A percentile compares a stretch with the other conserved stretches of the same genome.
Conservation (phyloP, 1,140 invertebrate species). For the Heliconius eleuchia region DNA sequence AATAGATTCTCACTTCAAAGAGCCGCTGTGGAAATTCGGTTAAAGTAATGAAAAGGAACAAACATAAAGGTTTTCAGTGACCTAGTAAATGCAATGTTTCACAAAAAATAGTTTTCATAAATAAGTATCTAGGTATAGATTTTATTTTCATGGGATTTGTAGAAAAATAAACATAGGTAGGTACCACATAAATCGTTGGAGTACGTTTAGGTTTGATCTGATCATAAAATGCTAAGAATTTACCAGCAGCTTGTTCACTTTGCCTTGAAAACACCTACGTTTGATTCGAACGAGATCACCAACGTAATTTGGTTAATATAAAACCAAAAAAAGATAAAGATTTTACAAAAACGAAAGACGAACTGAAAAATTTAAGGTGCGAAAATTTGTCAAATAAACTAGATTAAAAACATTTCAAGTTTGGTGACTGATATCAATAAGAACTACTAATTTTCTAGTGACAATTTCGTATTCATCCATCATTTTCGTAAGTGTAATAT, state of each 20-base stretch:
- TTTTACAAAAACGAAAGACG: too few species aligned
- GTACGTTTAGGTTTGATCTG: not conserved
- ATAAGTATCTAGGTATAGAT: not conserved
- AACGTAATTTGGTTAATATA: not conserved
- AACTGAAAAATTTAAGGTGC: too few species aligned
- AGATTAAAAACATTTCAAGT: too few species aligned
- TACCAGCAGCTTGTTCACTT: not conserved
- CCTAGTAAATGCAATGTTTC: slow-evolving; percentile 48
- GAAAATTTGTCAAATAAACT: too few species aligned
- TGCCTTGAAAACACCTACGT: slow-evolving; percentile 1
- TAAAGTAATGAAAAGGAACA: slow-evolving; percentile 67
- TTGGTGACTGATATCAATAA: not conserved
- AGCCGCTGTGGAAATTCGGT: slow-evolving; percentile 60
- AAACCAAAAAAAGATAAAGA: not conserved
- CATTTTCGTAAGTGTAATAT: not conserved
- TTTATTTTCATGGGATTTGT: too few species aligned
- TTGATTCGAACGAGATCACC: not conserved
- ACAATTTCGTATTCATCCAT: not conserved
- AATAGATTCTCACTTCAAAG: slow-evolving; percentile 68
- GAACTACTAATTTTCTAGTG: not conserved
- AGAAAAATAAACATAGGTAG: not conserved
- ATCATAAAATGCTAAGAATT: slow-evolving; percentile 6
- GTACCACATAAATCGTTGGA: not conserved
- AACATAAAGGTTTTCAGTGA: slow-evolving; percentile 57
- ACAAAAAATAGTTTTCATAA: slow-evolving; percentile 12